phyloP scores from a whole-genome alignment of 2,888 invertebrate species.

The Proisotoma minuta region DNA sequence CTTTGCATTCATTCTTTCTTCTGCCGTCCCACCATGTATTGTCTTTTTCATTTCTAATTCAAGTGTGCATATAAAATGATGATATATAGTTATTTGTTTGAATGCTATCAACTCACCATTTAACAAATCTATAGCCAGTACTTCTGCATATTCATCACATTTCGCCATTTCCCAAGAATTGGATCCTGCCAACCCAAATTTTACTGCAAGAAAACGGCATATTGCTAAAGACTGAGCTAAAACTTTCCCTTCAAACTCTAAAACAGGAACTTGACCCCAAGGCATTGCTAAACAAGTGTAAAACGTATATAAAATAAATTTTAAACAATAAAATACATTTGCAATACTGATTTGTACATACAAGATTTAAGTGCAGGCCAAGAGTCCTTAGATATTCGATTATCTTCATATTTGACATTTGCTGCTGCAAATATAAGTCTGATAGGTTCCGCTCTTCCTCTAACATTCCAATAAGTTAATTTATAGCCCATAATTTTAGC shows the following conservation, averaged over 20 bases:
- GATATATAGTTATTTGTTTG: background rate
- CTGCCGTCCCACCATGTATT: background rate
- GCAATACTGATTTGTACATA: no score
- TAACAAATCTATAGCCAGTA: no score
- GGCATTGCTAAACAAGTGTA: slow-evolving; percentile 17
- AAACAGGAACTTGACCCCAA: slow-evolving; percentile 43
- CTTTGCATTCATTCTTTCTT: background rate
- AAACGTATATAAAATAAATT: background rate
- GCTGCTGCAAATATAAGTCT: slow-evolving; percentile 35
- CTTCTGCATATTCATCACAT: slow-evolving; percentile 25
- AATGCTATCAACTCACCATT: slow-evolving; percentile 12
- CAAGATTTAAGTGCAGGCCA: slow-evolving; percentile 20
- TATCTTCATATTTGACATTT: slow-evolving; percentile 21
- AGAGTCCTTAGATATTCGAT: slow-evolving; percentile 11
- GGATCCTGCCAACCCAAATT: slow-evolving; percentile 31
- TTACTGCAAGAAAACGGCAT: slow-evolving; percentile 43
- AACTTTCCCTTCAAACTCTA: slow-evolving; percentile 41
- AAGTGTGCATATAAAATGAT: background rate
- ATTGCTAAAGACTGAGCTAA: slow-evolving; percentile 46
- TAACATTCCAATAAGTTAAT: slow-evolving; percentile 31
- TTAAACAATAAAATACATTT: no score
- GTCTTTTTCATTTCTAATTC: slow-evolving; percentile 11
- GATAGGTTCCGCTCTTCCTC: slow-evolving; percentile 28
- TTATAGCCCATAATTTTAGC: slow-evolving; percentile 20
- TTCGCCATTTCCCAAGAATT: slow-evolving; percentile 29